phyloP scores from a whole-genome alignment of 2,113 vertebrate genomes.

The Gulo gulo region DNA sequence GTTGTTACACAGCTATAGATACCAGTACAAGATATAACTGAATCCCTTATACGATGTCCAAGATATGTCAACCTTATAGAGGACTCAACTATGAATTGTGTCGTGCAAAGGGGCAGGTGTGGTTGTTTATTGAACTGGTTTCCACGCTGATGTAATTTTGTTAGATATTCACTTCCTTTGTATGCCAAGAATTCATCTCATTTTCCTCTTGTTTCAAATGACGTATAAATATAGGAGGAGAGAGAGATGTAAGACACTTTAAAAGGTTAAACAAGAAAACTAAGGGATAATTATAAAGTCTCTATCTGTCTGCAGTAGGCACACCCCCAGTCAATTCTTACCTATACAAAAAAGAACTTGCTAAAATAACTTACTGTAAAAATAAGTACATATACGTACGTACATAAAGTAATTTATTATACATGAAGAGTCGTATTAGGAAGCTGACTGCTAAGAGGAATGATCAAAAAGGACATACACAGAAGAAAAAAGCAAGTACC shows the following conservation, averaged over 20 bases:
- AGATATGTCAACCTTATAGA: background rate
- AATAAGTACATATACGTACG: background rate
- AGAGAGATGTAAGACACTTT: background rate
- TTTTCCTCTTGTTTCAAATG: background rate
- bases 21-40: background rate
- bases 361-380: background rate
- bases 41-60: background rate
- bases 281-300: background rate
- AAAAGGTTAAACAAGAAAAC: background rate
- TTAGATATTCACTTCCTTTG: background rate
- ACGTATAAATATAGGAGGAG: background rate
- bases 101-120: background rate
- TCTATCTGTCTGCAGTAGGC: background rate
- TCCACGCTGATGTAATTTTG: background rate
- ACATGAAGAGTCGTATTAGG: background rate
- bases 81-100: background rate
- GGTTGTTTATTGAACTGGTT: background rate
- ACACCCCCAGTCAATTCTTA: background rate
- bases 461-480: background rate
- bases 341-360: background rate
- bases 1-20: background rate
- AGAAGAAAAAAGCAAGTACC: background rate
- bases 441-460: background rate
- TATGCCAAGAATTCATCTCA: background rate
- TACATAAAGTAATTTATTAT: background rate